Evolutionary conservation across 1,140 invertebrate genomes (phyloP).

Genomic region (Xylocopa sonorina): DNA sequence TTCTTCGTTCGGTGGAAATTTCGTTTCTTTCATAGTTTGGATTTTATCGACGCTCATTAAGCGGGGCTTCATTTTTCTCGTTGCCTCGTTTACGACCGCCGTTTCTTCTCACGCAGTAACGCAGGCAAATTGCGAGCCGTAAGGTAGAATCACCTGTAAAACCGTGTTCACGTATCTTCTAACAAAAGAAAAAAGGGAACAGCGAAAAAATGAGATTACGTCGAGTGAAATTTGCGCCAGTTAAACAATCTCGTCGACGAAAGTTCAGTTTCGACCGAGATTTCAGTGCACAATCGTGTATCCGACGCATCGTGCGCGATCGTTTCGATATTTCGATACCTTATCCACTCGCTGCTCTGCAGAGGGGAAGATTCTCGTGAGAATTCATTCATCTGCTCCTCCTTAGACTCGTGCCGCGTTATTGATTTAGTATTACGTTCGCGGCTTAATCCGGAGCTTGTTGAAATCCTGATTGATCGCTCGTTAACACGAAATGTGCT

Average conservation of each 20-base stretch:
- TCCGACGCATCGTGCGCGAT: not conserved
- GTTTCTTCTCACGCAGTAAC: conserved; percentile 20
- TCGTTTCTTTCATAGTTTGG: conserved; percentile 9
- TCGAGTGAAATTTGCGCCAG: not conserved
- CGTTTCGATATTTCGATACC: not conserved
- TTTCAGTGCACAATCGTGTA: not conserved
- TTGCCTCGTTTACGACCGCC: conserved; percentile 31
- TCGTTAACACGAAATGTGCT: conserved; percentile 43
- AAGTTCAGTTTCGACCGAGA: not conserved
- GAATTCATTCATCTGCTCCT: not conserved
- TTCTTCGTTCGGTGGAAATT: not conserved
- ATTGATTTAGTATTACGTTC: conserved; percentile 7
- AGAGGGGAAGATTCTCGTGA: not conserved
- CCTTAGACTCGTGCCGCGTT: not conserved
- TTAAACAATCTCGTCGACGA: not conserved
- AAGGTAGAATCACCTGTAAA: conserved; percentile 9
- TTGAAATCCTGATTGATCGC: conserved; percentile 44
- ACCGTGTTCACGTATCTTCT: not conserved
- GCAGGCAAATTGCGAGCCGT: conserved; percentile 10
- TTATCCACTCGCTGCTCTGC: not conserved
- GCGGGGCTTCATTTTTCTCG: conserved; percentile 17
- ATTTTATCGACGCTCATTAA: conserved; percentile 30
- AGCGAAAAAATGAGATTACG: too few relatives aligned
- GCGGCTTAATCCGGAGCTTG: not conserved
- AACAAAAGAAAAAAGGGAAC: too few relatives aligned